phyloP scores from a whole-genome alignment of 2,113 vertebrate species.

The Boulengeromyrus knoepffleri region DNA sequence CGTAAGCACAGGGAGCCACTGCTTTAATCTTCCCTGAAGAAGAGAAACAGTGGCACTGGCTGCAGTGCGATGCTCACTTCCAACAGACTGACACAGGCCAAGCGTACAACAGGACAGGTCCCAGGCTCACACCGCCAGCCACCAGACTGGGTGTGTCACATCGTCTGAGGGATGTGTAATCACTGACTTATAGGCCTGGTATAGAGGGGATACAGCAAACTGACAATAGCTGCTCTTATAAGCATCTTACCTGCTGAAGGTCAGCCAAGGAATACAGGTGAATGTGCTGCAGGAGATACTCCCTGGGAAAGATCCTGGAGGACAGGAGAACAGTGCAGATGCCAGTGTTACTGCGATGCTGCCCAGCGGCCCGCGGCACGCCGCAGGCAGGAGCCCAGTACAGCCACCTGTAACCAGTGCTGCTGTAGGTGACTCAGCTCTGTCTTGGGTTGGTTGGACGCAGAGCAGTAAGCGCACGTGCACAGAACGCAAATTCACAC shows the following conservation, averaged over 20 bases:
- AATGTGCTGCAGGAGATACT: conserved; percentile 94
- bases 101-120: not conserved
- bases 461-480: not conserved
- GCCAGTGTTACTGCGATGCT: not conserved
- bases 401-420: not conserved
- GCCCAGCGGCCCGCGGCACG: not conserved
- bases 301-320: conserved; percentile 89
- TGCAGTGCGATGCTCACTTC: conserved; percentile 18
- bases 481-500: conserved; percentile 5
- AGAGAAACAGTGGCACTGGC: not conserved
- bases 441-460: not conserved
- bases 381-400: not conserved
- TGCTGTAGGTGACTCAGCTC: not conserved
- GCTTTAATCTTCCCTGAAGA: conserved; percentile 16
- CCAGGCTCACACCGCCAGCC: not conserved
- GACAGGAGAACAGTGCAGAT: conserved; percentile 20
- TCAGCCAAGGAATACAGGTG: conserved; percentile 93
- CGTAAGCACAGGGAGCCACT: not conserved
- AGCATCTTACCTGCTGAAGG: conserved; percentile 82
- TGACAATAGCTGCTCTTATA: not conserved
- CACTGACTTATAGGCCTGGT: not conserved
- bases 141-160: not conserved
- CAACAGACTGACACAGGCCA: conserved; percentile 19
- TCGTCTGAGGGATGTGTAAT: not conserved
- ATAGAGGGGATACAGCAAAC: not conserved